phyloP scores from a whole-genome alignment of 2,888 invertebrate species.

The Lasioglossum oenotherae region DNA sequence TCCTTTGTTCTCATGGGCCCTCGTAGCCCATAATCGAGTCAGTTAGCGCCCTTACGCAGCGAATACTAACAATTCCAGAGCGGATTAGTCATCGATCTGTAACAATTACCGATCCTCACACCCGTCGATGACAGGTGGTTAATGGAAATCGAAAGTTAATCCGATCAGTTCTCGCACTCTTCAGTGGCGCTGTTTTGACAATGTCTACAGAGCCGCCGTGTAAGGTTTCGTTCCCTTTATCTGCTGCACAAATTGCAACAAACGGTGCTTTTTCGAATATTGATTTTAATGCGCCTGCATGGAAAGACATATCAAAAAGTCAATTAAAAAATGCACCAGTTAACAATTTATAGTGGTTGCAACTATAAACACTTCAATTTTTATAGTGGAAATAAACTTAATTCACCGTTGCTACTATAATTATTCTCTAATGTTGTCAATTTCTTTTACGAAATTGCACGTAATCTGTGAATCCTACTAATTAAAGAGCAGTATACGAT shows the following conservation, averaged over 20 bases:
- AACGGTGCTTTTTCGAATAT: background rate
- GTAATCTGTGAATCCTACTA: too few relatives aligned
- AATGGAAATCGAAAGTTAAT: slow-evolving; percentile 74
- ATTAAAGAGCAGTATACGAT: too few relatives aligned
- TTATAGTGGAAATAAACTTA: background rate
- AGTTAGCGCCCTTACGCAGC: slow-evolving; percentile 52
- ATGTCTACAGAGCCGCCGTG: slow-evolving; percentile 26
- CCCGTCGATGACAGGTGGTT: slow-evolving; percentile 67
- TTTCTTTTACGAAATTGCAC: background rate
- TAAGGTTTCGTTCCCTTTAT: slow-evolving; percentile 44
- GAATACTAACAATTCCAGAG: slow-evolving; percentile 55
- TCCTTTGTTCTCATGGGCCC: slow-evolving; percentile 62
- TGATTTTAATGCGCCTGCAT: background rate
- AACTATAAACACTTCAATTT: background rate
- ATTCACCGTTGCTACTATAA: background rate
- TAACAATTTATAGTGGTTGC: background rate
- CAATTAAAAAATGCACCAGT: background rate
- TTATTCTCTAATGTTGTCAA: background rate
- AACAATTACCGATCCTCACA: slow-evolving; percentile 62
- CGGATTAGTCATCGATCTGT: slow-evolving; percentile 77
- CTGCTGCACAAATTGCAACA: too few relatives aligned
- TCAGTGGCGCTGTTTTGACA: slow-evolving; percentile 62
- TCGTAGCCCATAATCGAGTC: slow-evolving; percentile 62
- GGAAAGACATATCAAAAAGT: background rate
- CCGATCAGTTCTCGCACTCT: slow-evolving; percentile 61